Conservation (phyloP, 2,797 vertebrate species). For the Melanogrammus aeglefinus region DNA sequence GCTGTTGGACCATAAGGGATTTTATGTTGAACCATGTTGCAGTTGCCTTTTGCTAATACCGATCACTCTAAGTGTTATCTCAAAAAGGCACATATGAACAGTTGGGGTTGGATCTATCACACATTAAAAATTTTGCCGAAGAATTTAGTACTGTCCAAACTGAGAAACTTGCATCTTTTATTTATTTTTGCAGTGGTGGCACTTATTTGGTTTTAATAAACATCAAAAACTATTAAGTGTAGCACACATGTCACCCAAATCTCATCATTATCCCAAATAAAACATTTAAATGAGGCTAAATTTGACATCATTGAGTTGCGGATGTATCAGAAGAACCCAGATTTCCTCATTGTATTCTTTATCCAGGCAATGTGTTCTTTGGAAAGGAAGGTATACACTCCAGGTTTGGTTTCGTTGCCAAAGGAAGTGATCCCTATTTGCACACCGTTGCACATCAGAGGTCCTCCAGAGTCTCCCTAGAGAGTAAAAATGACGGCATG, state of each 20-base stretch:
- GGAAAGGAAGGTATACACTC: slow-evolving; percentile 56
- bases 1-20: too few species aligned
- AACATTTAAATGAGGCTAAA: not conserved
- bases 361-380: slow-evolving; percentile 50
- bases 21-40: too few species aligned
- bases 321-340: not conserved
- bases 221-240: not conserved
- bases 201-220: too few species aligned
- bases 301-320: not conserved
- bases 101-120: too few species aligned
- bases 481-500: not conserved
- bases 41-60: too few species aligned
- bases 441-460: slow-evolving; percentile 46
- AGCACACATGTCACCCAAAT: not conserved
- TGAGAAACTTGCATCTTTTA: too few species aligned
- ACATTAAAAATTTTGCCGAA: too few species aligned
- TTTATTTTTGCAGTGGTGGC: too few species aligned
- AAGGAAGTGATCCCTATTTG: slow-evolving; percentile 59
- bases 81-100: too few species aligned
- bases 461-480: slow-evolving; percentile 72
- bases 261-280: not conserved
- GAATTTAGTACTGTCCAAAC: too few species aligned
- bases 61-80: too few species aligned
- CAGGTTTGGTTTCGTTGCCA: slow-evolving; percentile 22
- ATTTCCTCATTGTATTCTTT: slow-evolving; percentile 21